Base-by-base conservation (phyloP, 2,888 invertebrate species). In the Himalopsyche anomala region DNA sequence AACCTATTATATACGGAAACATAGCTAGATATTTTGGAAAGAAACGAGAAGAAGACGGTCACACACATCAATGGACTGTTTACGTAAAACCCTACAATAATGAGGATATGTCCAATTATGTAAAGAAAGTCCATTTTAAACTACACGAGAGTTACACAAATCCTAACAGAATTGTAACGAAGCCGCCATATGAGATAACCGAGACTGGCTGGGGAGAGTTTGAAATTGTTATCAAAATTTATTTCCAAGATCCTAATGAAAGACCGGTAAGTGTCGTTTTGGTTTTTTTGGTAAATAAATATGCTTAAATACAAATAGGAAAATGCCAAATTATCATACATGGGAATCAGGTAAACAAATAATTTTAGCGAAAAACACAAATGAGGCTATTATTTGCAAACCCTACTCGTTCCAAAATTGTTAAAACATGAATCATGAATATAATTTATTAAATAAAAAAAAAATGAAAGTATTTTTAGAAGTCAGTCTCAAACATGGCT, bases 191-290 rank as follows among this genome's bases (percentile, higher is more conserved):
- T 91, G 99, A 99, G 93, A 95, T 99, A 8, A 98, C 97, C 0
- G 99, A 99, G 92, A 99, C 99, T 0, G 99, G 99, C 2, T 99
- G 99, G 99, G 99, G 99, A 89, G 99, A 99, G 92, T 99, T 99
- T 91, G 99, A 99, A 92, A 97, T 99, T 89, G 97, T 98, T 55
- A 99, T 99, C 84, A 99, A 99, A 91, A 97, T 99, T 88, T 98
- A 98, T 91, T 99, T 99, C 90, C 96, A 97, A 90, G 99, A 99
- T 93, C 97, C 98, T 1, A 98, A 98, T 90, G 99, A 99, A 92
- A 94, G 97, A 91, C 97, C 98, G 19, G 98, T 98, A 91, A 95
- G 95, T 94, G 83, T 54, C 6, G 8, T 9, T 4, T 45, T 45
- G 8, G 5, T 9, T 45, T 45, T 9, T 28, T 28, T 28, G 28